A percentile compares a stretch with the other conserved stretches of the same genome.
These are phyloP conservation scores for Takifugu flavidus DNA, from an alignment of 2,113 vertebrate species.

Conservation along the genomic window DNA sequence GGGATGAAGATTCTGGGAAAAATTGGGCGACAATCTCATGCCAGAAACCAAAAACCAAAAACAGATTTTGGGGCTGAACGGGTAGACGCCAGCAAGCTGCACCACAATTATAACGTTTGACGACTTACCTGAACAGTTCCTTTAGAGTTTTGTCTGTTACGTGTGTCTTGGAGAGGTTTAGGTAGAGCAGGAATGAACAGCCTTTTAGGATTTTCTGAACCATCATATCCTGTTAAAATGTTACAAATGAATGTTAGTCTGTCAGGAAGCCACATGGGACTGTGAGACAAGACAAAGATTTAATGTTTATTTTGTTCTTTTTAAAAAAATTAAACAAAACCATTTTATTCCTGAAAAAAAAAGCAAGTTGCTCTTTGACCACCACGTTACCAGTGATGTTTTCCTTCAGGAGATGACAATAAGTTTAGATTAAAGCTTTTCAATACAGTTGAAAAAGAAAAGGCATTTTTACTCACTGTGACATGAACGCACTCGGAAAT, in stretches of 20 bases:
- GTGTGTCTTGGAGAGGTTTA: slow-evolving; percentile 78
- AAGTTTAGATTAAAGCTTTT: neutral
- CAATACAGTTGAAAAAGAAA: neutral
- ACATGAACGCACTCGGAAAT: slow-evolving; percentile 78
- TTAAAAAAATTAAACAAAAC: neutral
- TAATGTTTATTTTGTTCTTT: neutral
- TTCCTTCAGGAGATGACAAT: neutral
- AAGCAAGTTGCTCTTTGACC: too few species aligned
- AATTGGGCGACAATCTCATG: too few species aligned
- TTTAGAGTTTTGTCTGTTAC: slow-evolving; percentile 75
- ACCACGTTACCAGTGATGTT: too few species aligned
- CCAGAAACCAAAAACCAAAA: neutral
- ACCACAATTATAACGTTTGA: neutral
- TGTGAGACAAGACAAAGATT: neutral
- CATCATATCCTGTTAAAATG: slow-evolving; percentile 74
- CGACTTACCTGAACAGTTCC: slow-evolving; percentile 75
- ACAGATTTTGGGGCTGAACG: neutral
- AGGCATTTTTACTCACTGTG: slow-evolving; percentile 71
- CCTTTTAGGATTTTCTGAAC: slow-evolving; percentile 75
- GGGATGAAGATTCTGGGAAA: neutral
- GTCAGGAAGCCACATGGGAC: neutral
- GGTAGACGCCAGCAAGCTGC: neutral
- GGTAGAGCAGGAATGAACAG: slow-evolving; percentile 78
- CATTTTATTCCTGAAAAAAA: too few species aligned
- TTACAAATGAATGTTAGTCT: too few species aligned